Percentiles rank a stretch among this genome's conserved stretches.
phyloP scores from a whole-genome alignment of 2,113 vertebrate genomes.

The Sander lucioperca region DNA sequence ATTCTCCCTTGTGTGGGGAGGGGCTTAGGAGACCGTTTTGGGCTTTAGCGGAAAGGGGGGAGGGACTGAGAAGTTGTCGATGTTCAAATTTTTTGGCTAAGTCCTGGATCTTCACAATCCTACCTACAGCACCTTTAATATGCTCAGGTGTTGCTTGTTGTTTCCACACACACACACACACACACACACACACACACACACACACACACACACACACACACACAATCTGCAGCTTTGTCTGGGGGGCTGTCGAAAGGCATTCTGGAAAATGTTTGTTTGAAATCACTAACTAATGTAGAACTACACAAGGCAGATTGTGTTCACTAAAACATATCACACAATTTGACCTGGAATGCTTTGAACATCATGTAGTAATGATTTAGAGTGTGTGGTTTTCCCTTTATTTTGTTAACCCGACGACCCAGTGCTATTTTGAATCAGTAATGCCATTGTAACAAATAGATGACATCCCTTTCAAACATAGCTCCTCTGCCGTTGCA shows the following conservation, averaged over 20 bases:
- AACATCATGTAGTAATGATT: background rate
- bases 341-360: background rate
- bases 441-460: background rate
- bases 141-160: slow-evolving; percentile 19
- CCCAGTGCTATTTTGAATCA: background rate
- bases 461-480: background rate
- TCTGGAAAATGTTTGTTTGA: background rate
- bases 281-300: background rate
- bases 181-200: no score
- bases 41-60: no score
- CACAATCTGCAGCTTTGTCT: background rate
- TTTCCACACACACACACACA: background rate
- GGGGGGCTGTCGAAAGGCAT: background rate
- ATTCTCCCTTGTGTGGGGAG: no score
- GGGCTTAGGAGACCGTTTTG: no score
- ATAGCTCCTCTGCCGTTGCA: background rate
- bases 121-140: background rate
- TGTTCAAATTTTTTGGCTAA: no score
- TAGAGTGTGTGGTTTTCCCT: background rate
- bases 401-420: background rate
- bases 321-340: background rate
- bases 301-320: background rate
- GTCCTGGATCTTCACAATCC: no score
- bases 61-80: no score
- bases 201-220: no score